phyloP scores from a whole-genome alignment of 2,113 vertebrate species.

The Glaucomys volans region DNA sequence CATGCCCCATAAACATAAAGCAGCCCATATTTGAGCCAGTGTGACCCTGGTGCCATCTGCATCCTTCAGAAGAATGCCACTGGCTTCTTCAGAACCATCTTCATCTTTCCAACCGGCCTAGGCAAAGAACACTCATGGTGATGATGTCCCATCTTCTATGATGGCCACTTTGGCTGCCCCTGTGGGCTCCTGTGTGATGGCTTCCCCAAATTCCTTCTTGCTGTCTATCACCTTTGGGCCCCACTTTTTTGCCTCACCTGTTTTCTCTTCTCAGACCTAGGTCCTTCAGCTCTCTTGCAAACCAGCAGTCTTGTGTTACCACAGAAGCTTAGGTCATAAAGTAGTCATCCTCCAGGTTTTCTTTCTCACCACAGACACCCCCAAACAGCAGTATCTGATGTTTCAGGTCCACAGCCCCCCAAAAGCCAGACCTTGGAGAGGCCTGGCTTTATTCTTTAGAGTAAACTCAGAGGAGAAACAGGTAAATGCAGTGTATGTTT shows the following conservation, averaged over 20 bases:
- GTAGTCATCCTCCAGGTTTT: constrained; percentile 91
- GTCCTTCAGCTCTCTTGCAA: constrained; percentile 88
- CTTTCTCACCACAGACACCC: constrained; percentile 92
- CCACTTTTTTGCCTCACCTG: constrained; percentile 85
- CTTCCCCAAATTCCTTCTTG: constrained; percentile 16
- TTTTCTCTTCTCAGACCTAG: constrained; percentile 88
- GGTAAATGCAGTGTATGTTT: constrained; percentile 91
- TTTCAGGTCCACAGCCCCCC: constrained; percentile 83
- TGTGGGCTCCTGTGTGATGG: constrained; percentile 66
- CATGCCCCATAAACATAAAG: constrained; percentile 92
- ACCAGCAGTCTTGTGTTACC: constrained; percentile 93
- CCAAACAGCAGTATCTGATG: constrained; percentile 90
- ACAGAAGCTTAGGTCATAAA: constrained; percentile 90
- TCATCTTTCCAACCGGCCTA: constrained; percentile 76
- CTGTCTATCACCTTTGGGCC: constrained; percentile 64
- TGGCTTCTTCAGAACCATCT: constrained; percentile 69
- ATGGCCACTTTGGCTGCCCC: constrained; percentile 91
- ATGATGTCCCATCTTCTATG: constrained; percentile 91
- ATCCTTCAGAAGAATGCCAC: constrained; percentile 55
- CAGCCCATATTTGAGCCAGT: constrained; percentile 88
- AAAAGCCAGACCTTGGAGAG: constrained; percentile 89
- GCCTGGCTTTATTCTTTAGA: constrained; percentile 89
- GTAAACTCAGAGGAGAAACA: constrained; percentile 89
- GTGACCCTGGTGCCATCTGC: constrained; percentile 86
- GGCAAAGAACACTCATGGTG: constrained; percentile 87